These are phyloP conservation scores for Blera fallax DNA, from an alignment of 2,888 invertebrate species.

Conservation along the genomic window DNA sequence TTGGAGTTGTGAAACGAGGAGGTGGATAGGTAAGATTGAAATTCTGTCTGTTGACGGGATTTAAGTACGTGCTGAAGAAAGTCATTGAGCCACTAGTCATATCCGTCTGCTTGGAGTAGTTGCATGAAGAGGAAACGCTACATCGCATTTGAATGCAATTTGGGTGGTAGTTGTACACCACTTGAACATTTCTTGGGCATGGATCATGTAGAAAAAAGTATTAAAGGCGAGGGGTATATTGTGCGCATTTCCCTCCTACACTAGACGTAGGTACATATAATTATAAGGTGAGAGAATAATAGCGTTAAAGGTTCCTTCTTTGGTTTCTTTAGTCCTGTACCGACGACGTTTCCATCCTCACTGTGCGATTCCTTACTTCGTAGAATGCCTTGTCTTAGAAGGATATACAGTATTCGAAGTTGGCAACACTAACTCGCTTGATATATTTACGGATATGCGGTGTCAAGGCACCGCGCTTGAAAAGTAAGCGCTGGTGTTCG, in stretches of 20 bases:
- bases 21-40: slow-evolving; percentile 39
- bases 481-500: no score
- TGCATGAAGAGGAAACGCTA: slow-evolving; percentile 4
- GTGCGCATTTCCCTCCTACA: not conserved
- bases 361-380: no score
- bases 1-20: not conserved
- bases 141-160: slow-evolving; percentile 36
- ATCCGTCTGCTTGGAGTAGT: slow-evolving; percentile 1
- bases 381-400: no score
- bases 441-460: no score
- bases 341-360: no score
- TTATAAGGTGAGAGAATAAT: no score
- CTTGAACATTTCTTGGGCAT: not conserved
- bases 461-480: no score
- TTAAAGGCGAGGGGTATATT: not conserved
- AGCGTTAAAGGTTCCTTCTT: no score
- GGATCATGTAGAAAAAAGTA: not conserved
- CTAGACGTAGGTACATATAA: slow-evolving; percentile 12
- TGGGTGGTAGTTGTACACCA: not conserved
- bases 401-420: no score
- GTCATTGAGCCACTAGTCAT: slow-evolving; percentile 57
- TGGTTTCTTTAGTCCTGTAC: no score
- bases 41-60: slow-evolving; percentile 45
- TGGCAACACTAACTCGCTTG: no score
- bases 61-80: slow-evolving; percentile 40